Evolutionary conservation across 2,888 invertebrate species (phyloP).

Genomic region (Mythimna lalbum): DNA sequence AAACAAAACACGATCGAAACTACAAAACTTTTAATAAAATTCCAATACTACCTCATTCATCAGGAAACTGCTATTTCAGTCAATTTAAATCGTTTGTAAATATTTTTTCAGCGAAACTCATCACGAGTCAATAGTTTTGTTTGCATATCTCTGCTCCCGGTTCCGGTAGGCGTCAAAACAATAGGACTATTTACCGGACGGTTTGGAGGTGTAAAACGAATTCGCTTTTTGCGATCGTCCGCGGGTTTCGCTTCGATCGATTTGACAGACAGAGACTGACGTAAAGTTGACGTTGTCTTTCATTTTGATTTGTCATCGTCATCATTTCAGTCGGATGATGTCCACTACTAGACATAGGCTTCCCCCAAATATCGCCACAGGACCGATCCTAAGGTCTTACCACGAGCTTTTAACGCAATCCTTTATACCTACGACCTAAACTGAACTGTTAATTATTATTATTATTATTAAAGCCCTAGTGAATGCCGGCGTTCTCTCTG

Average conservation of each 20-base stretch:
- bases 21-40: constrained; percentile 23
- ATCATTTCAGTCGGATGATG: too few relatives aligned
- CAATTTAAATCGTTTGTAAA: constrained; percentile 61
- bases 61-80: constrained; percentile 54
- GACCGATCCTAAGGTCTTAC: too few relatives aligned
- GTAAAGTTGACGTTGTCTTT: constrained; percentile 10
- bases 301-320: neutral
- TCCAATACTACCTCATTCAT: constrained; percentile 15
- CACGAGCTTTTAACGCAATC: too few relatives aligned
- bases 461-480: too few relatives aligned
- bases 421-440: too few relatives aligned
- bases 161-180: constrained; percentile 70
- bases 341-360: too few relatives aligned
- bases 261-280: constrained; percentile 7
- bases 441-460: too few relatives aligned
- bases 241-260: constrained; percentile 11
- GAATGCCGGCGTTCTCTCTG: too few relatives aligned
- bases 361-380: too few relatives aligned
- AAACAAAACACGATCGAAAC: constrained; percentile 12
- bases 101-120: constrained; percentile 63
- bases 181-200: constrained; percentile 69
- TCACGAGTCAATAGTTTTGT: constrained; percentile 60
- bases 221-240: constrained; percentile 56
- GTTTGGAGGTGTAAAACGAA: constrained; percentile 72
- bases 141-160: constrained; percentile 62